Base-by-base conservation (phyloP, 2,113 vertebrate genomes). In the Oncorhynchus tshawytscha region DNA sequence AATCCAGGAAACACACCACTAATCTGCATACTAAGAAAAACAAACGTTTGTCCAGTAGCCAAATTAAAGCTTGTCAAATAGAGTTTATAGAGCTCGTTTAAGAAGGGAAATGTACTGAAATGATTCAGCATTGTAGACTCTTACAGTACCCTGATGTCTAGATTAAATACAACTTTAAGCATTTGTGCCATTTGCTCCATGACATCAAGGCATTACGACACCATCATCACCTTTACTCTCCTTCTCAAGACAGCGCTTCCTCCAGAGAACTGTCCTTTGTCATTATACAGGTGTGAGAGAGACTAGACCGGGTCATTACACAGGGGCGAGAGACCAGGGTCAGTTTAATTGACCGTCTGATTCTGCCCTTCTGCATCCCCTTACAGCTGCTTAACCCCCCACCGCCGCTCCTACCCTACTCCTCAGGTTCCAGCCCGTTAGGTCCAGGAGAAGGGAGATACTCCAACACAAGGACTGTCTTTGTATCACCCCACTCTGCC, bases 331-430 rank as follows among this genome's bases (percentile, higher is more conserved):
- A 83, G 82, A 86, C 86, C 78, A 77, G 70, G 84, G 86, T 86
- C 86, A 84, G 86, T 84, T 88, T 81, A 88, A 88, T 86, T 88
- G 86, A 84, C 80, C 86, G 79, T 81, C 84, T 88, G 84, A 88
- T 88, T 88, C 84, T 80, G 80, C 67, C 68, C 65, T 73, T 25
- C 22, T 54, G 70, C 70, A 67, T 77, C 78, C 69, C 62, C 71
- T 84, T 72, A 82, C 71, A 24, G 72, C 54, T 73, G 78, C 73
- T 69, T 78, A 66, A 6, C 5, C 31, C 5, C 75, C 39, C 74
- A 74, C 81, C 81, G 67, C 49, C 3, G 15, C 66, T 77, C 81
- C 70, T 82, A 62, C 76, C 78, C 80, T 73, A 81, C 80, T 67
- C 82, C 79, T 73, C 80, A 82, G 80, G 84, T 88, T 81, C 81